phyloP scores from a whole-genome alignment of 2,888 invertebrate genomes.

The Thymelicus sylvestris region DNA sequence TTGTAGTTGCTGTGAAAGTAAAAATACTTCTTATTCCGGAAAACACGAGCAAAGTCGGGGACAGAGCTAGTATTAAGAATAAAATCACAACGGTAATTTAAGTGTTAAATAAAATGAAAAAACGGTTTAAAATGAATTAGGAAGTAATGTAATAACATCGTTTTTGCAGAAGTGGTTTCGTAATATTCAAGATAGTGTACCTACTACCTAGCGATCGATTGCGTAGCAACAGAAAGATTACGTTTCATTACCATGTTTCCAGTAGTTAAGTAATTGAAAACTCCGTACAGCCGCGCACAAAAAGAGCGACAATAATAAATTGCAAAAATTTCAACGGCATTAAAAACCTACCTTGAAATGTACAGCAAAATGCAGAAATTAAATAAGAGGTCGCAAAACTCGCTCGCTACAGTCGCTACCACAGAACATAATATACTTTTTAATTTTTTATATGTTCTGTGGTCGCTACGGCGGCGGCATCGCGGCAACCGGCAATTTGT shows the following conservation, averaged over 20 bases:
- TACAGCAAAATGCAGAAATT: constrained; percentile 8
- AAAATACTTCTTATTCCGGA: too few relatives aligned
- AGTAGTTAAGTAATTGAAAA: constrained; percentile 20
- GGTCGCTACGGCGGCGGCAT: too few relatives aligned
- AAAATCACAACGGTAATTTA: too few relatives aligned
- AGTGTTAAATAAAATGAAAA: neutral
- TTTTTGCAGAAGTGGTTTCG: neutral
- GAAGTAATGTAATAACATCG: neutral
- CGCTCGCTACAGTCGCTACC: neutral
- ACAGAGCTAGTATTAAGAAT: too few relatives aligned
- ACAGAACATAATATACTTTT: too few relatives aligned
- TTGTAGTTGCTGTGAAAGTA: too few relatives aligned
- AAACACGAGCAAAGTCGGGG: too few relatives aligned
- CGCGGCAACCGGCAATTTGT: constrained; percentile 24
- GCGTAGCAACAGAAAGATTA: constrained; percentile 22
- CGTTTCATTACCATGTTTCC: constrained; percentile 21
- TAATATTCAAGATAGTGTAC: neutral
- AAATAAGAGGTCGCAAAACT: neutral
- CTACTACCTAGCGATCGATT: neutral
- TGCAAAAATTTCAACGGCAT: neutral
- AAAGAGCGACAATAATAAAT: neutral
- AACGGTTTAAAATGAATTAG: neutral
- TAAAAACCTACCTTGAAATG: neutral
- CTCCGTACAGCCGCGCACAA: neutral
- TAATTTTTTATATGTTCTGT: too few relatives aligned